Base-by-base conservation (phyloP, 2,888 invertebrate species). In the Leptinotarsa haldemani region DNA sequence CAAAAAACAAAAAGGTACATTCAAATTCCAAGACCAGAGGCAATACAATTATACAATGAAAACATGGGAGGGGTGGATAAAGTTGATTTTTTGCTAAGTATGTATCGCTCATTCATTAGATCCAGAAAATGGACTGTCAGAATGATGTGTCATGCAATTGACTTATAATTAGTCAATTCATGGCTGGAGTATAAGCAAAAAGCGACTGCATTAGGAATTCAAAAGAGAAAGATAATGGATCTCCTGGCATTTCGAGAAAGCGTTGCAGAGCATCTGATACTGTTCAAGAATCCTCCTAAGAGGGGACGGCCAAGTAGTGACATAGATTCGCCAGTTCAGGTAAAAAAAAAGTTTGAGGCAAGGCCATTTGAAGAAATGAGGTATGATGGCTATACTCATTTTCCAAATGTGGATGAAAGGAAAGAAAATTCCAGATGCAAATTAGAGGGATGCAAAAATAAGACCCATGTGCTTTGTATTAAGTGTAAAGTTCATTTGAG, bases 351-450 rank as follows among this genome's bases (percentile, higher is more conserved):
- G 12, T 12, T 20, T 67, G 67, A 67, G 53, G 53, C 67, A 67
- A 52, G 16, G 22, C 67, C 67, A n/a, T 52, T 22, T 52, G 52
- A 20, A 30, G 67, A 52, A 52, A 52, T 67, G 50, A 52, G 25
- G 40, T 67, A 67, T 47, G 50, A 48, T 66, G 66, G 66, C 47
- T 48, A 48, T 47, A 66, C 50, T 48, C 66, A 66, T 66, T 15
- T 66, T 47, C 66, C 48, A 47, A 47, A 18, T 48, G 16, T 48
- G 22, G 66, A 66, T 18, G 67, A 67, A 52, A 53, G 15, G 5
- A 67, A 67, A 67, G 52, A 67, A 30, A 67, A 67, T 53, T 52
- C 67, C 52, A 67, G 53, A 52, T 67, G 67, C 52, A 67, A 67
- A 67, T 67, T 67, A 25, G 67, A 67, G 18, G 53, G 53, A 52